Conservation (phyloP, 2,113 vertebrate genomes). For the Embiotoca jacksoni region DNA sequence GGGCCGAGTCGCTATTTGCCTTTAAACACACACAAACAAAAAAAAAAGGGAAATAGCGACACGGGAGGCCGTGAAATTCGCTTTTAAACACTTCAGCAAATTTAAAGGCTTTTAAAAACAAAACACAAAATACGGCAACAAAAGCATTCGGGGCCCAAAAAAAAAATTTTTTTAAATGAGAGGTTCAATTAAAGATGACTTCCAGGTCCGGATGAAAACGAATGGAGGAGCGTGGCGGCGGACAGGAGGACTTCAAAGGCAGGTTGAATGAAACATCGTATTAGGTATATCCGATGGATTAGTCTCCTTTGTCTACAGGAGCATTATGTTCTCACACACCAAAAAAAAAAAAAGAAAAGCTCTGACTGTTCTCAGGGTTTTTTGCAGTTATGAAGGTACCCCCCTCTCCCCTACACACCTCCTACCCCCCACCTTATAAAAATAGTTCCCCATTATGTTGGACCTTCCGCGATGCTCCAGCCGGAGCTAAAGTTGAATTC, state of each 20-base stretch:
- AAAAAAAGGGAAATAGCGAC: neutral
- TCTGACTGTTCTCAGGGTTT: slow-evolving; percentile 42
- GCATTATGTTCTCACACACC: slow-evolving; percentile 49
- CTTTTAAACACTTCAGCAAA: slow-evolving; percentile 35
- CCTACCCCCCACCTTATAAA: slow-evolving; percentile 6
- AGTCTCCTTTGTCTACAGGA: slow-evolving; percentile 64
- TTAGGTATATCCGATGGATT: slow-evolving; percentile 78
- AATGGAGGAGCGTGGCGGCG: slow-evolving; percentile 30
- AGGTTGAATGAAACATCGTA: slow-evolving; percentile 69
- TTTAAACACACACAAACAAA: too few species aligned
- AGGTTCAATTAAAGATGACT: slow-evolving; percentile 65
- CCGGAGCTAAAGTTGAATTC: neutral
- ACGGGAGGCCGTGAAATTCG: slow-evolving; percentile 21
- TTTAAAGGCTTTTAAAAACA: slow-evolving; percentile 33
- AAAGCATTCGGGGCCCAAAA: slow-evolving; percentile 3
- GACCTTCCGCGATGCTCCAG: neutral
- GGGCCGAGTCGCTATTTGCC: slow-evolving; percentile 26
- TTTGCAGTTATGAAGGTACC: slow-evolving; percentile 52
- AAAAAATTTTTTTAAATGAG: slow-evolving; percentile 6
- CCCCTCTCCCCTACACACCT: neutral
- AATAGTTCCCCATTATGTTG: slow-evolving; percentile 22
- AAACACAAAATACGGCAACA: neutral
- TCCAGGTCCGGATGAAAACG: slow-evolving; percentile 60
- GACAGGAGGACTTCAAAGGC: slow-evolving; percentile 50
- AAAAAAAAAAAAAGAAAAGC: neutral